phyloP scores from a whole-genome alignment of 2,797 vertebrate species.

The Pogoniulus pusillus region DNA sequence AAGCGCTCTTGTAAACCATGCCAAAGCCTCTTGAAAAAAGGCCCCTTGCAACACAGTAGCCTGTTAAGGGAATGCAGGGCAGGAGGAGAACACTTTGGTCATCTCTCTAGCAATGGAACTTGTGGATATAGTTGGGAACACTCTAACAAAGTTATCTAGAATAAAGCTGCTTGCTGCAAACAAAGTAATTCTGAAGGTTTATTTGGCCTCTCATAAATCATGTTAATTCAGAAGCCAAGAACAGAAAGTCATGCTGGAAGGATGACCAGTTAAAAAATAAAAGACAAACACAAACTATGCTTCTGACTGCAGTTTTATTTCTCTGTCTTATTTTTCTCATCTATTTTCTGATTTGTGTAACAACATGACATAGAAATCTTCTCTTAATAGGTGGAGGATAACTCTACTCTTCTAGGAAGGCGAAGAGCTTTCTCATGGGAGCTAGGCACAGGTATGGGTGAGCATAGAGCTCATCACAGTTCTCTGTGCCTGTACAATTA shows the following conservation, averaged over 20 bases:
- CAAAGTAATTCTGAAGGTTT: neutral
- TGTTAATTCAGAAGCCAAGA: neutral
- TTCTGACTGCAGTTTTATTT: neutral
- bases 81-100: neutral
- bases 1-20: neutral
- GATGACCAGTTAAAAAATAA: neutral
- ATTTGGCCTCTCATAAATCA: neutral
- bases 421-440: neutral
- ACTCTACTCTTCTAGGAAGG: neutral
- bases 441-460: neutral
- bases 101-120: neutral
- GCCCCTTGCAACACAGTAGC: neutral
- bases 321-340: neutral
- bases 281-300: neutral
- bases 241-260: neutral
- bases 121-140: neutral
- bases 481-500: neutral
- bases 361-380: neutral
- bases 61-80: neutral
- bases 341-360: neutral
- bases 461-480: neutral
- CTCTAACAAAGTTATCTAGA: neutral
- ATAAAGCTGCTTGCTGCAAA: neutral
- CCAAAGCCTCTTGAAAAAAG: neutral
- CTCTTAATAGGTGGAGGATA: neutral